A percentile compares a stretch with the other conserved stretches of the same genome.
Conservation (phyloP, 92 coral and sea anemone species). For the Porites cylindrica region DNA sequence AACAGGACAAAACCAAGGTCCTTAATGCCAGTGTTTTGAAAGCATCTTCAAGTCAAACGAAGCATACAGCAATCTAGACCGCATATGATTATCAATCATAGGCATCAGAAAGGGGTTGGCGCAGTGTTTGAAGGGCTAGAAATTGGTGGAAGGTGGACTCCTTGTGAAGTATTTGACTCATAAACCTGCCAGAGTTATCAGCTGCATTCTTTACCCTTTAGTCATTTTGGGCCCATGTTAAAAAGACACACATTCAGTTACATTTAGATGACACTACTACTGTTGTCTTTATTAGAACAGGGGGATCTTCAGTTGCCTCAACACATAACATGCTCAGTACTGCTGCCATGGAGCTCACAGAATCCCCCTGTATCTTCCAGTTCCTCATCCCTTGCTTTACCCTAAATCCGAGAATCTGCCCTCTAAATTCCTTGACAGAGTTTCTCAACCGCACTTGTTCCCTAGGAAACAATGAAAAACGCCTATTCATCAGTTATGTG, state of each 20-base stretch:
- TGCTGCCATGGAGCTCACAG: too few relatives aligned
- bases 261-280: conserved; percentile 57
- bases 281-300: conserved; percentile 54
- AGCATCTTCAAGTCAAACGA: too few relatives aligned
- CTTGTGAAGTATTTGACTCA: not conserved
- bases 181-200: not conserved
- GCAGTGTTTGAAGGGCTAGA: too few relatives aligned
- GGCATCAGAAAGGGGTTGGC: too few relatives aligned
- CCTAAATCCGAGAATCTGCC: not conserved
- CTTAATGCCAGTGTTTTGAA: too few relatives aligned
- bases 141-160: not conserved
- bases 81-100: too few relatives aligned
- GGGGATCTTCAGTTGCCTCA: conserved; percentile 39
- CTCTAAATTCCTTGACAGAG: not conserved
- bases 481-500: conserved; percentile 26
- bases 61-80: too few relatives aligned
- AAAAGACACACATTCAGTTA: conserved; percentile 18
- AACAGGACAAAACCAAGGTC: too few relatives aligned
- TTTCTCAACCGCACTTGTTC: not conserved
- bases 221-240: too few relatives aligned
- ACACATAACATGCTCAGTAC: not conserved
- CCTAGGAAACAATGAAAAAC: not conserved
- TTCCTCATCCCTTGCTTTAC: not conserved
- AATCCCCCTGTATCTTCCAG: not conserved
- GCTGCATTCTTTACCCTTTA: too few relatives aligned